Conservation (phyloP, 2,113 vertebrate species). For the Forbesichthys agassizii region DNA sequence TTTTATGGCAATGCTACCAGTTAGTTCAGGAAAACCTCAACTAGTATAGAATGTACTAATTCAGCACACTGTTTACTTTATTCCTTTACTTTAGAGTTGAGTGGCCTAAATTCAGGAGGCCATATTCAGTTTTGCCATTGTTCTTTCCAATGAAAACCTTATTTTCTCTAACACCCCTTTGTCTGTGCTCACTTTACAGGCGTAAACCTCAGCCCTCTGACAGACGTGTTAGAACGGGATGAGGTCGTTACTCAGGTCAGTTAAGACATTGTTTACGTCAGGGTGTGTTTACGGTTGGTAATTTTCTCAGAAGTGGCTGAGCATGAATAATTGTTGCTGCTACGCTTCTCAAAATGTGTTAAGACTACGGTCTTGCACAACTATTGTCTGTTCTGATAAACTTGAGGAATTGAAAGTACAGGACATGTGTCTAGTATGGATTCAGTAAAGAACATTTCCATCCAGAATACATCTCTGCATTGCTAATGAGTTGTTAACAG, state of each 20-base stretch:
- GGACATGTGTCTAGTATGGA: neutral
- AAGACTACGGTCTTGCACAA: too few species aligned
- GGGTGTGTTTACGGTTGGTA: neutral
- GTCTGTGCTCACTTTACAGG: neutral
- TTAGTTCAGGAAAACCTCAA: too few species aligned
- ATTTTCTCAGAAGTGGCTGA: neutral
- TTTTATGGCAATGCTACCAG: too few species aligned
- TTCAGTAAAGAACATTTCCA: neutral
- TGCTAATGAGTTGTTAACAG: neutral
- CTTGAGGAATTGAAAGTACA: too few species aligned
- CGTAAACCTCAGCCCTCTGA: neutral
- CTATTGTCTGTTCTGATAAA: too few species aligned
- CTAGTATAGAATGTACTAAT: too few species aligned
- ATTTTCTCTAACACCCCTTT: neutral
- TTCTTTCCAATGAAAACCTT: neutral
- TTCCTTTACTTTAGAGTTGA: neutral
- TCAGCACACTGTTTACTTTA: neutral
- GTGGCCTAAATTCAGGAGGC: too few species aligned
- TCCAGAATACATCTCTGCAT: neutral
- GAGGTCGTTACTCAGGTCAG: slow-evolving; percentile 44
- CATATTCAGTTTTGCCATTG: neutral
- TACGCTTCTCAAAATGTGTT: neutral
- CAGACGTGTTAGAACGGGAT: slow-evolving; percentile 21
- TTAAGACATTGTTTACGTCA: neutral
- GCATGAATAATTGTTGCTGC: neutral